phyloP scores from a whole-genome alignment of 2,888 invertebrate species.

The Andrena marginata region DNA sequence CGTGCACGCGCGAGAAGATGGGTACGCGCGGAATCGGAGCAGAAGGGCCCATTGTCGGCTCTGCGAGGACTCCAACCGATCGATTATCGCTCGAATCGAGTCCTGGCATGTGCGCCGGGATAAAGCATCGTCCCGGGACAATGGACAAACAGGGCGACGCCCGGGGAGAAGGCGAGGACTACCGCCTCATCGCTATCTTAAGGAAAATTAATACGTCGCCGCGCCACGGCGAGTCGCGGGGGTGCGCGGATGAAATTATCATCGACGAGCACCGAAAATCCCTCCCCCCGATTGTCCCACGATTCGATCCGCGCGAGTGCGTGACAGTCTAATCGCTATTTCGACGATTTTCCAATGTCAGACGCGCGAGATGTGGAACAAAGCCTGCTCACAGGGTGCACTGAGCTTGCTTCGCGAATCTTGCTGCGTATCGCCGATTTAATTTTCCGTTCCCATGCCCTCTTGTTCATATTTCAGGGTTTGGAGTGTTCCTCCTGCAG shows the following conservation, averaged over 20 bases:
- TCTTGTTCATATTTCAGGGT: too few species aligned
- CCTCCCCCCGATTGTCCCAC: constrained; percentile 5
- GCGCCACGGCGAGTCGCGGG: neutral
- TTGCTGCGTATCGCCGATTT: too few species aligned
- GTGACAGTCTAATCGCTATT: neutral
- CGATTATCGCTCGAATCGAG: constrained; percentile 69
- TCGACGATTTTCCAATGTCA: neutral
- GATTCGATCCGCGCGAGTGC: constrained; percentile 2
- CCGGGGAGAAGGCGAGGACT: constrained; percentile 23
- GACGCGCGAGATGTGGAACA: neutral
- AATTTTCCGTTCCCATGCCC: too few species aligned
- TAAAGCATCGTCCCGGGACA: constrained; percentile 58
- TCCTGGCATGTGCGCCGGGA: constrained; percentile 58
- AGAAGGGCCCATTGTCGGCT: constrained; percentile 64
- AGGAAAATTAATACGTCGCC: constrained; percentile 52
- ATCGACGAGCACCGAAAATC: constrained; percentile 25
- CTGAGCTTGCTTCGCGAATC: too few species aligned
- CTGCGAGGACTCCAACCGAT: constrained; percentile 60
- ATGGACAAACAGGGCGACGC: constrained; percentile 47
- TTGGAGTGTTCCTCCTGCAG: too few species aligned
- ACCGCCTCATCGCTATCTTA: constrained; percentile 23
- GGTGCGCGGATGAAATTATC: constrained; percentile 28
- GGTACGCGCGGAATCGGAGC: constrained; percentile 61
- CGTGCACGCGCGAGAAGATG: constrained; percentile 57
- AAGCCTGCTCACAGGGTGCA: too few species aligned